Base-by-base conservation (phyloP, 2,797 vertebrate species). In the Melanotaenia nigrans region DNA sequence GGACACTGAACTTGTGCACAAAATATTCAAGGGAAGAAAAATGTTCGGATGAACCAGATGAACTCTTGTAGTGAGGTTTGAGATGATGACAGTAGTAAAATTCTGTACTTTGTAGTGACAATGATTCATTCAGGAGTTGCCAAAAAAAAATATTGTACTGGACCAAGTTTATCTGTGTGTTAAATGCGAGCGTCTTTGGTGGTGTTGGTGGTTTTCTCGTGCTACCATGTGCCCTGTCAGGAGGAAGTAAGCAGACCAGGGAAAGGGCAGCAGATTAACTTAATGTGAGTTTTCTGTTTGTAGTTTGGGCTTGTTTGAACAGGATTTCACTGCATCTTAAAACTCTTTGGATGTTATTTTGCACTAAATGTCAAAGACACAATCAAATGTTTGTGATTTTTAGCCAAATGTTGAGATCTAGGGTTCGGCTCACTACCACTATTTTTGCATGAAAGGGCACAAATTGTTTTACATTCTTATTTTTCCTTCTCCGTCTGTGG, bases 331-430 rank as follows among this genome's bases (percentile, higher is more conserved):
- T 70, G 79, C 85, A 83, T 81, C 75, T 58, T 79, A 59, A 63
- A 66, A 81, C 67, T 78, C 70, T 85, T 81, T 77, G 55, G 8
- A 62, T 79, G 78, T 91, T 89, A 42, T 85, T 90, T 95, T 95
- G 93, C 93, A 94, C 92, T 93, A 92, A 92, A 91, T 70, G 86
- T 93, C 87, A 86, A 83, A 87, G 80, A 91, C 91, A 88, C 90
- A 92, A 93, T 94, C 92, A 89, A 79, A 78, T 84, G 79, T 88
- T 90, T 88, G 86, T 89, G 86, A 85, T 84, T 83, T 85, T 77
- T 45, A 78, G 90, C 90, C 86, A 77, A 89, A 68, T 86, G 70
- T 45, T 5, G 79, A 77, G 55, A 80, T 61, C 67, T 86, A 91
- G 86, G 81, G 82, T 80, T 78, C 66, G 87, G 85, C 86, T 84